Evolutionary conservation across 2,113 vertebrate species (phyloP).

Genomic region (Psettodes erumei): DNA sequence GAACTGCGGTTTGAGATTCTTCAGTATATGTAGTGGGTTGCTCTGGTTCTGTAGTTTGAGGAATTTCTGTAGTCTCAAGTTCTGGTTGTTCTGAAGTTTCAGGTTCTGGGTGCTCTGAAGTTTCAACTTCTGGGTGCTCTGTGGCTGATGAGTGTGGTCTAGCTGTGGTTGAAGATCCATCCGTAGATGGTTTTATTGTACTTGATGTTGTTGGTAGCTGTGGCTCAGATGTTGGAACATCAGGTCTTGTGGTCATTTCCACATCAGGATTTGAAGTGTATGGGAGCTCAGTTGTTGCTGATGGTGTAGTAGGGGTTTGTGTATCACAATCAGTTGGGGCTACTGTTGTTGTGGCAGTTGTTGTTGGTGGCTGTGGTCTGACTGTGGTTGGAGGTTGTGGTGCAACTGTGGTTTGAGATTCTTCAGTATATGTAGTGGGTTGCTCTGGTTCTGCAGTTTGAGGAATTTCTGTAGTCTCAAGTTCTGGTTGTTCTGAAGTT

Average conservation of each 20-base stretch:
- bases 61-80: background rate
- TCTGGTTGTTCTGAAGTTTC: background rate
- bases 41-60: background rate
- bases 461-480: too few species aligned
- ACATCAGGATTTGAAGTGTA: background rate
- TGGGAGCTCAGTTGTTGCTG: background rate
- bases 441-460: too few species aligned
- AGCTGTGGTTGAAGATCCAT: background rate
- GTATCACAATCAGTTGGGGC: background rate
- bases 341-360: background rate
- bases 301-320: background rate
- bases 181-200: background rate
- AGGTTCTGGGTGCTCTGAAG: too few species aligned
- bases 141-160: background rate
- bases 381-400: slow-evolving; percentile 2
- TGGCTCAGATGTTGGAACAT: background rate
- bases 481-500: too few species aligned
- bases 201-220: background rate
- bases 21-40: background rate
- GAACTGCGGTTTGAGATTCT: background rate
- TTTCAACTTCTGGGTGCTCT: too few species aligned
- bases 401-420: background rate
- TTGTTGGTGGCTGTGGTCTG: too few species aligned
- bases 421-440: too few species aligned
- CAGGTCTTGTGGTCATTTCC: background rate